phyloP scores from a whole-genome alignment of 1,140 invertebrate species.

The Drosophila elegans region DNA sequence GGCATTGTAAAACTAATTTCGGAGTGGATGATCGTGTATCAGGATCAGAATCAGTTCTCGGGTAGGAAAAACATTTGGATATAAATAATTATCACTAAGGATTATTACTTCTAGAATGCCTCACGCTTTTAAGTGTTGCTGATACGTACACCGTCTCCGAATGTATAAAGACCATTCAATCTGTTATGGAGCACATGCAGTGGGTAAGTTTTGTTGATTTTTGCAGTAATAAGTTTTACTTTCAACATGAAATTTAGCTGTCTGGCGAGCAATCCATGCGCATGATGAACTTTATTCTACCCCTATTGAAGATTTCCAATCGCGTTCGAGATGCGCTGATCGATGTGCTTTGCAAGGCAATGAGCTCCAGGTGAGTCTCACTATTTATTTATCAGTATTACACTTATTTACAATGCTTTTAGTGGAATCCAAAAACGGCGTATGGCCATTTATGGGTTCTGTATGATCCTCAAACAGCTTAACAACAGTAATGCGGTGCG shows the following conservation, averaged over 20 bases:
- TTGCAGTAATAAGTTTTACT: too few relatives aligned
- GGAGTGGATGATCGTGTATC: slow-evolving; percentile 80
- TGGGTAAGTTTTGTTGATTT: slow-evolving; percentile 51
- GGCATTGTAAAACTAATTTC: slow-evolving; percentile 73
- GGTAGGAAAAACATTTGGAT: slow-evolving; percentile 27
- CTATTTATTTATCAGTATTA: neutral
- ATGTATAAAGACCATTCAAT: slow-evolving; percentile 69
- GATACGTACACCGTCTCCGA: slow-evolving; percentile 82
- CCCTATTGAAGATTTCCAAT: slow-evolving; percentile 72
- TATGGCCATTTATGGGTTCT: slow-evolving; percentile 83
- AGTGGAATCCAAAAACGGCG: slow-evolving; percentile 67
- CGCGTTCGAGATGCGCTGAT: slow-evolving; percentile 76
- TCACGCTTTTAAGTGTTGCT: slow-evolving; percentile 74
- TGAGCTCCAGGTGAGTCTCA: slow-evolving; percentile 57
- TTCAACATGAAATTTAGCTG: slow-evolving; percentile 38
- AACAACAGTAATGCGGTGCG: slow-evolving; percentile 79
- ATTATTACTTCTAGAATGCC: slow-evolving; percentile 56
- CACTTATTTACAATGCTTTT: neutral
- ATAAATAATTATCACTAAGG: neutral
- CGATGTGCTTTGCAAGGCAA: slow-evolving; percentile 77
- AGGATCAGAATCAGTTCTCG: slow-evolving; percentile 77
- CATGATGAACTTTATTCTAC: slow-evolving; percentile 84
- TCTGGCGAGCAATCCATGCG: slow-evolving; percentile 82
- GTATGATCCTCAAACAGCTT: slow-evolving; percentile 80
- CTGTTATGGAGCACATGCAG: slow-evolving; percentile 78